These are phyloP conservation scores for Rhabdomys pumilio DNA, from an alignment of 2,797 vertebrate genomes.

Conservation along the genomic window DNA sequence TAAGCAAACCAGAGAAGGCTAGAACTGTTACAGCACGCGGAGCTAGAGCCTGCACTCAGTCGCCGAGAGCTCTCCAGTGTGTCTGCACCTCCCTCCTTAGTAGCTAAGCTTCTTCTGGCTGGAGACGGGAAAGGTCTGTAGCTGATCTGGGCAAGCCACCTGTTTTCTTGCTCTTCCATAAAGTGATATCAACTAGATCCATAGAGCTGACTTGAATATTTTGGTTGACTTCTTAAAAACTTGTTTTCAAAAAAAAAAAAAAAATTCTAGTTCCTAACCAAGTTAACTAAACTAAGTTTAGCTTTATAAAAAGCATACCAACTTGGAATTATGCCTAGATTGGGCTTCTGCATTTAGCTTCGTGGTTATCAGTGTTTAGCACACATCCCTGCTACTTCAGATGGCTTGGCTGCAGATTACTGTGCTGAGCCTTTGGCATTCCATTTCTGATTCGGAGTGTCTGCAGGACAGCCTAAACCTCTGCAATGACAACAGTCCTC, in stretches of 20 bases:
- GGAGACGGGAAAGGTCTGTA: background rate
- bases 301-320: background rate
- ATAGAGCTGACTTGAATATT: background rate
- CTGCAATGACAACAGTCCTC: background rate
- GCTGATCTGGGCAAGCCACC: background rate
- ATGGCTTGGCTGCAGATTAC: background rate
- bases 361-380: background rate
- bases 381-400: no score
- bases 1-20: background rate
- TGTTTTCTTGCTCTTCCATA: background rate
- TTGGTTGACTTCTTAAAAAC: background rate
- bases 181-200: background rate
- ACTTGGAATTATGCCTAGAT: background rate
- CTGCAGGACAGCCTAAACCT: background rate
- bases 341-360: background rate
- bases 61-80: background rate
- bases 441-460: background rate
- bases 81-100: accelerated
- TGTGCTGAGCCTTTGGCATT: background rate
- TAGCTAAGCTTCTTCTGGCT: background rate
- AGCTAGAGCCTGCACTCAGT: background rate
- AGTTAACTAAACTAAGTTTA: background rate
- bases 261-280: constrained; percentile 35
- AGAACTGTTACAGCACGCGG: background rate
- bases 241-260: background rate